phyloP scores from a whole-genome alignment of 2,888 invertebrate genomes.

The Agrochola macilenta region DNA sequence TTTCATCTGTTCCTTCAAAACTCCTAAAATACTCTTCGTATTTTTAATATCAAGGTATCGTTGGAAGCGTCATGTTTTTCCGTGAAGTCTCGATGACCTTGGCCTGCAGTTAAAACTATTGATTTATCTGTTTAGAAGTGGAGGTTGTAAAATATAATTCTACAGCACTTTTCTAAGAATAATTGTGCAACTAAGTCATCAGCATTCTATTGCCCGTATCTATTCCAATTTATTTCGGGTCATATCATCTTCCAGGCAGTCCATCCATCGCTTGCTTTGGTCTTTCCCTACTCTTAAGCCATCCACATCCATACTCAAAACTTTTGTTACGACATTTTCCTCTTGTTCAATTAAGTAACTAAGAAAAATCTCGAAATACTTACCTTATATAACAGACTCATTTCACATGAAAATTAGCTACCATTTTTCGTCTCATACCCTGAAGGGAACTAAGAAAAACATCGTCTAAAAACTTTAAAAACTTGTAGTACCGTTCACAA shows the following conservation, averaged over 20 bases:
- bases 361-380: neutral
- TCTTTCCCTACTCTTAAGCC: neutral
- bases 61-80: too few relatives aligned
- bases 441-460: slow-evolving; percentile 3
- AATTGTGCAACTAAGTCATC: neutral
- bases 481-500: slow-evolving; percentile 16
- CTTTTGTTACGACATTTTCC: neutral
- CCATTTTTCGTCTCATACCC: slow-evolving; percentile 4
- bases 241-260: neutral
- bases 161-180: neutral
- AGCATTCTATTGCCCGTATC: too few relatives aligned
- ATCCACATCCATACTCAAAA: neutral
- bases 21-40: too few relatives aligned
- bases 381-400: neutral
- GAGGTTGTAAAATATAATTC: too few relatives aligned
- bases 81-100: too few relatives aligned
- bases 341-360: neutral
- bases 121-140: neutral
- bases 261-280: neutral
- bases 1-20: too few relatives aligned
- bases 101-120: neutral
- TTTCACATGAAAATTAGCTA: slow-evolving; percentile 23
- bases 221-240: neutral
- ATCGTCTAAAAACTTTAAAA: slow-evolving; percentile 7
- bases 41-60: too few relatives aligned